Percentiles rank a stretch among this genome's conserved stretches.
These are phyloP conservation scores for Drosophila obscura DNA, from an alignment of 1,140 invertebrate genomes.

Conservation along the genomic window DNA sequence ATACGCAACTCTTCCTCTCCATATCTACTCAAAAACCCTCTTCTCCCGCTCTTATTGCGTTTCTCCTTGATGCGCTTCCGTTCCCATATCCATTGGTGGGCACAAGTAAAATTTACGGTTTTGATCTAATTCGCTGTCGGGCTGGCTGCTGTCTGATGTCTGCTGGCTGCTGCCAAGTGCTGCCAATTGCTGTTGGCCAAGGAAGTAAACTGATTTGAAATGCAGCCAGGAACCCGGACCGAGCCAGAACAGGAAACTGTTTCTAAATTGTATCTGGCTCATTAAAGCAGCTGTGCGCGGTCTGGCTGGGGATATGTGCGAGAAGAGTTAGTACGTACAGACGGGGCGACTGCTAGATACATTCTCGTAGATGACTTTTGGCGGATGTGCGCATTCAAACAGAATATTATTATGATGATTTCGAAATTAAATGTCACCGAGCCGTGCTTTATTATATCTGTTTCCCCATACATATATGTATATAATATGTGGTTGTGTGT, in stretches of 20 bases:
- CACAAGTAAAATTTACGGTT: slow-evolving; percentile 76
- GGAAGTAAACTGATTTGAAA: slow-evolving; percentile 81
- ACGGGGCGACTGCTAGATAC: slow-evolving; percentile 22
- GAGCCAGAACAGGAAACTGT: slow-evolving; percentile 69
- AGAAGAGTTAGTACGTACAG: not conserved
- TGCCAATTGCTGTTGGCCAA: slow-evolving; percentile 68
- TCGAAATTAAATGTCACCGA: slow-evolving; percentile 71
- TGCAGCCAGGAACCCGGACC: slow-evolving; percentile 59
- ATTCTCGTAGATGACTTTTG: slow-evolving; percentile 42
- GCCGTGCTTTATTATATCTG: slow-evolving; percentile 49
- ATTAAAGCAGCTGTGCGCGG: slow-evolving; percentile 66
- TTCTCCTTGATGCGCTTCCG: slow-evolving; percentile 53
- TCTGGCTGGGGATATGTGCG: not conserved
- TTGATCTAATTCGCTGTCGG: slow-evolving; percentile 72
- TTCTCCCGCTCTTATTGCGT: slow-evolving; percentile 3
- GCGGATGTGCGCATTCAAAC: slow-evolving; percentile 72
- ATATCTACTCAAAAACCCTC: not conserved
- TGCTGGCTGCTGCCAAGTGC: slow-evolving; percentile 11
- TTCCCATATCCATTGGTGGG: slow-evolving; percentile 57
- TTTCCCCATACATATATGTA: slow-evolving; percentile 3
- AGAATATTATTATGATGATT: slow-evolving; percentile 74
- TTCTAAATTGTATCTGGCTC: slow-evolving; percentile 76
- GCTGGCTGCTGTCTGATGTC: slow-evolving; percentile 9
- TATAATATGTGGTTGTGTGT: slow-evolving; percentile 30
- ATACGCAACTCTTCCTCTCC: not conserved